Base-by-base conservation (phyloP, 2,113 vertebrate genomes). In the Verasper variegatus region DNA sequence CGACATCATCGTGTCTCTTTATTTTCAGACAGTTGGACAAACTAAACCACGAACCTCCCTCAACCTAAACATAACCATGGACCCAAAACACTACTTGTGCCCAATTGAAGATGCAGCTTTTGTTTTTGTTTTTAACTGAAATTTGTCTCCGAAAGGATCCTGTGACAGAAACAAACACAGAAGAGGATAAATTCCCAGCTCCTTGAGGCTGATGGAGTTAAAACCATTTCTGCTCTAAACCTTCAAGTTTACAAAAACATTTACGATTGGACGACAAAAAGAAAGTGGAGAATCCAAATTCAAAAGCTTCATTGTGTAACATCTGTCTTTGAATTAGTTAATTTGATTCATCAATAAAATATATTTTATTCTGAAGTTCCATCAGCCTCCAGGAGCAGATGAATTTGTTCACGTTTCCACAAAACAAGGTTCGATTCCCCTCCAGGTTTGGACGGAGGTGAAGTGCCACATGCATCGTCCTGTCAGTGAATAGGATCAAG, bases 321-420 rank as follows among this genome's bases (percentile, higher is more conserved):
- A 17, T 47, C 45, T 47, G 35, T 47, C 45, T 47, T 47, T 47
- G 45, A 17, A 4, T 64, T 52, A 12, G 6, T 51, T 6, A 51
- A 18, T 11, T 21, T 24, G 5, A 27, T 31, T 21, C 2, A n/a
- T 26, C 51, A 21, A n/a, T 8, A 59, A 49, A 15, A 14, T 1
- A 6, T 59, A 31, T 23, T 2, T 2, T 11, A n/a, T 10, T 49
- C 5, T 14, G 52, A 66, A 31, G 35, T 4, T 10, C 17, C n/a
- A 42, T 67, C 40, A 9, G 71, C 67, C 71, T 74, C 60, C 45
- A 20, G 10, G 24, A 74, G 69, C 51, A 58, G 23, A 42, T 18
- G 21, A 27, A 23, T 27, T 60, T 60, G 35, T 57, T 45, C 13
- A 8, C 12, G 71, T 17, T 10, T 15, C 63, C 45, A 8, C 45